Evolutionary conservation across 92 coral and sea anemone species (phyloP).

Genomic region (Parazoanthus atlanticus): DNA sequence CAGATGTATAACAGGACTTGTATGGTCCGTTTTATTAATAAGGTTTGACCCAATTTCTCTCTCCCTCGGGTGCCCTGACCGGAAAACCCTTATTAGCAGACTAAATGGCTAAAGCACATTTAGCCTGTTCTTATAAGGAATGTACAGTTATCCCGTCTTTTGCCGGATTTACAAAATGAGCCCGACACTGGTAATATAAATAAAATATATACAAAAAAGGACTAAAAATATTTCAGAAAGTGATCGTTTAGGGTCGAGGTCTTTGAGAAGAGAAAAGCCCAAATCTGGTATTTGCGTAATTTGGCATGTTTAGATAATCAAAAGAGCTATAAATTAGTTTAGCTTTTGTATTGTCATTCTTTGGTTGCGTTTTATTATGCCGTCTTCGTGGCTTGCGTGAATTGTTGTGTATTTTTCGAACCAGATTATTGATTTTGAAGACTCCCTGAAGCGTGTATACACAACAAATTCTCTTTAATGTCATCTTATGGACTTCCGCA

Average conservation of each 20-base stretch:
- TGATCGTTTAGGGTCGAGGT: background rate
- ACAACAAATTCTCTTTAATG: background rate
- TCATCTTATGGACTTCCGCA: background rate
- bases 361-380: background rate
- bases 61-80: background rate
- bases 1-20: background rate
- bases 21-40: background rate
- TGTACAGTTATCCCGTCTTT: no score
- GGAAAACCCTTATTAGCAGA: background rate
- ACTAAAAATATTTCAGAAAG: background rate
- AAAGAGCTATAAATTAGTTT: no score
- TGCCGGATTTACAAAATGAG: background rate
- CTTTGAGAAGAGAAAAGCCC: background rate
- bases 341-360: background rate
- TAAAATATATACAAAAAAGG: background rate
- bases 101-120: conserved; percentile 8
- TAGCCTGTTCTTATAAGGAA: background rate
- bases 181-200: background rate
- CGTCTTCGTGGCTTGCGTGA: background rate
- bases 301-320: no score
- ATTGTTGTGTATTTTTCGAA: background rate
- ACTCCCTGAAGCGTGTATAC: background rate
- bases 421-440: background rate
- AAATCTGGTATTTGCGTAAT: no score
- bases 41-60: background rate